These are phyloP conservation scores for Pheosia tremula DNA, from an alignment of 2,888 invertebrate genomes.

Conservation along the genomic window DNA sequence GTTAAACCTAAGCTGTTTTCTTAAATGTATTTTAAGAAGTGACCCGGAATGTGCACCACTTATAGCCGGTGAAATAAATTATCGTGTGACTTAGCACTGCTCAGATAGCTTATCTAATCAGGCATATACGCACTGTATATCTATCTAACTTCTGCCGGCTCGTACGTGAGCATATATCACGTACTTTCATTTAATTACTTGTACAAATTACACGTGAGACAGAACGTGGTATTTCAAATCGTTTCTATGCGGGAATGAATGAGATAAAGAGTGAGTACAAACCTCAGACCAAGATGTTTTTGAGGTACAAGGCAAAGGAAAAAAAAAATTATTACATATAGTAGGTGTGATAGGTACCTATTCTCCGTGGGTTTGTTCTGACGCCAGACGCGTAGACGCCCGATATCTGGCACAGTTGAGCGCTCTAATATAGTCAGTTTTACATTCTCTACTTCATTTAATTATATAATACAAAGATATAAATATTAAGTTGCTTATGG, in stretches of 20 bases:
- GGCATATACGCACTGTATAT: not conserved
- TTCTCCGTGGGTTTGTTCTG: too few species aligned
- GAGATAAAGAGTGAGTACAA: not conserved
- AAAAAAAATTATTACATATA: too few species aligned
- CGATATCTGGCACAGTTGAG: too few species aligned
- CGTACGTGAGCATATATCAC: not conserved
- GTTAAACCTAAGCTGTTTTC: too few species aligned
- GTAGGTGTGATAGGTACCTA: too few species aligned
- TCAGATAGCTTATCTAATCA: not conserved
- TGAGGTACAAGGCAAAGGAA: too few species aligned
- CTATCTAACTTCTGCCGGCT: not conserved
- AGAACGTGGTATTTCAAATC: not conserved
- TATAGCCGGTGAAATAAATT: not conserved
- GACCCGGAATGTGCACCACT: constrained; percentile 1
- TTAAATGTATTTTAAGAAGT: not conserved
- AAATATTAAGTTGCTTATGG: too few species aligned
- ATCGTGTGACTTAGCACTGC: not conserved
- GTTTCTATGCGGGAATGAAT: not conserved
- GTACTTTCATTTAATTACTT: not conserved
- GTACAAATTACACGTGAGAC: not conserved
- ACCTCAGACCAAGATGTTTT: too few species aligned
- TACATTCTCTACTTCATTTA: too few species aligned
- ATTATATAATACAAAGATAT: too few species aligned
- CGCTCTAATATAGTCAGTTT: too few species aligned
- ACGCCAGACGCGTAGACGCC: too few species aligned